These are phyloP conservation scores for Diloba caeruleocephala DNA, from an alignment of 2,888 invertebrate genomes.

Conservation along the genomic window DNA sequence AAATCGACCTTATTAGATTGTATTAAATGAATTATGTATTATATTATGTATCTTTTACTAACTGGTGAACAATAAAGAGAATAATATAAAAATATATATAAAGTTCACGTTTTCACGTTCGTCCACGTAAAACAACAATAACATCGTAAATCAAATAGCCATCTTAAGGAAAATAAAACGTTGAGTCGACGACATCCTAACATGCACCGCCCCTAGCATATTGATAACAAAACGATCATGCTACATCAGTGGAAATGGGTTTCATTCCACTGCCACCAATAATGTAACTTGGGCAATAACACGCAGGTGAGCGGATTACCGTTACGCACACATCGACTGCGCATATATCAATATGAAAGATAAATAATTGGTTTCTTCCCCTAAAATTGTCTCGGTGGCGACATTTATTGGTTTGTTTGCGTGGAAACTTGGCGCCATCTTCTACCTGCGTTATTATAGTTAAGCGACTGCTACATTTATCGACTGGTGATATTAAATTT, in stretches of 20 bases:
- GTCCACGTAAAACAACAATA: slow-evolving; percentile 31
- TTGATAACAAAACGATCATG: slow-evolving; percentile 42
- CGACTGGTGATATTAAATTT: slow-evolving; percentile 65
- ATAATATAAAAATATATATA: too few species aligned
- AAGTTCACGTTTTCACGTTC: too few species aligned
- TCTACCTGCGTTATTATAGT: slow-evolving; percentile 69
- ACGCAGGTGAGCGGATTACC: slow-evolving; percentile 57
- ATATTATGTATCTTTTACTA: too few species aligned
- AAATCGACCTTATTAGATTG: too few species aligned
- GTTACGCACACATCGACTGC: slow-evolving; percentile 53
- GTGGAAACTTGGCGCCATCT: slow-evolving; percentile 71
- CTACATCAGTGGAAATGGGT: slow-evolving; percentile 37
- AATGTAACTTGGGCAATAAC: slow-evolving; percentile 53
- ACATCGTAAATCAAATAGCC: slow-evolving; percentile 35
- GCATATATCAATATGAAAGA: slow-evolving; percentile 69
- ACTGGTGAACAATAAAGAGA: too few species aligned
- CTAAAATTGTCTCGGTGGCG: slow-evolving; percentile 72
- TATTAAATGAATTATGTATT: too few species aligned
- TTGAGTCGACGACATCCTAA: slow-evolving; percentile 12
- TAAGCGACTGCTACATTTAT: slow-evolving; percentile 63
- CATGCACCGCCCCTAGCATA: slow-evolving; percentile 37
- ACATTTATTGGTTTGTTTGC: slow-evolving; percentile 84
- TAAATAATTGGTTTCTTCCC: slow-evolving; percentile 76
- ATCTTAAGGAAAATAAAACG: slow-evolving; percentile 20
- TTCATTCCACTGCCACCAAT: slow-evolving; percentile 49